Percentiles rank a stretch among this genome's conserved stretches.
Evolutionary conservation across 1,140 invertebrate species (phyloP).

Genomic region (Papilio dardanus): DNA sequence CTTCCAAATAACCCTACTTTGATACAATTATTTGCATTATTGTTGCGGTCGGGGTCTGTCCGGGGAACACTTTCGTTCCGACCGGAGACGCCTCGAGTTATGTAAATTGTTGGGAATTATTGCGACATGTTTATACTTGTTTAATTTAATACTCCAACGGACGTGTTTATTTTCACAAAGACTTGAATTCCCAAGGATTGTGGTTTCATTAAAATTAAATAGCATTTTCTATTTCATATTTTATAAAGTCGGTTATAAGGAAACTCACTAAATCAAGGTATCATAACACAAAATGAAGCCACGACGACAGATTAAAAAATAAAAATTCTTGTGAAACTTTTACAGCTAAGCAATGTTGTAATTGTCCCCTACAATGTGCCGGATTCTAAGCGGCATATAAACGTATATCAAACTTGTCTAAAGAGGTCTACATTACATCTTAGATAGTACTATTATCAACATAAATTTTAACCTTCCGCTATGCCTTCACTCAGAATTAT

Average conservation of each 20-base stretch:
- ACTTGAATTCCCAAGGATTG: background rate
- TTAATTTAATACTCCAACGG: slow-evolving; percentile 16
- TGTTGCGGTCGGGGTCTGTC: slow-evolving; percentile 66
- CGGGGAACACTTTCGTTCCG: slow-evolving; percentile 66
- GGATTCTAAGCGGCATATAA: background rate
- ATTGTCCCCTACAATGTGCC: background rate
- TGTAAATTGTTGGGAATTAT: slow-evolving; percentile 57
- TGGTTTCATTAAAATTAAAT: background rate
- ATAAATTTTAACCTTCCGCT: slow-evolving; percentile 79
- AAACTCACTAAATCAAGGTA: too few species aligned
- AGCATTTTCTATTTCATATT: background rate
- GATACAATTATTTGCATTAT: slow-evolving; percentile 75
- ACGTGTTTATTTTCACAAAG: background rate
- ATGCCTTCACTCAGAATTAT: slow-evolving; percentile 69
- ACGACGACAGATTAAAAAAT: too few species aligned
- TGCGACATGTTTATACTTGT: slow-evolving; percentile 35
- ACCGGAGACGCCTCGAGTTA: slow-evolving; percentile 58
- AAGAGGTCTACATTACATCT: slow-evolving; percentile 19
- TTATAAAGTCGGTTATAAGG: too few species aligned
- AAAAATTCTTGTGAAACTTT: background rate
- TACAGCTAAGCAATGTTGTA: background rate
- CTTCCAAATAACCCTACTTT: slow-evolving; percentile 68
- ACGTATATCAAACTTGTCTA: background rate
- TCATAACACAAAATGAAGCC: too few species aligned
- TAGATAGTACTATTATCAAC: slow-evolving; percentile 58